Base-by-base conservation (phyloP, 2,888 invertebrate species). In the Spilosoma lubricipeda region DNA sequence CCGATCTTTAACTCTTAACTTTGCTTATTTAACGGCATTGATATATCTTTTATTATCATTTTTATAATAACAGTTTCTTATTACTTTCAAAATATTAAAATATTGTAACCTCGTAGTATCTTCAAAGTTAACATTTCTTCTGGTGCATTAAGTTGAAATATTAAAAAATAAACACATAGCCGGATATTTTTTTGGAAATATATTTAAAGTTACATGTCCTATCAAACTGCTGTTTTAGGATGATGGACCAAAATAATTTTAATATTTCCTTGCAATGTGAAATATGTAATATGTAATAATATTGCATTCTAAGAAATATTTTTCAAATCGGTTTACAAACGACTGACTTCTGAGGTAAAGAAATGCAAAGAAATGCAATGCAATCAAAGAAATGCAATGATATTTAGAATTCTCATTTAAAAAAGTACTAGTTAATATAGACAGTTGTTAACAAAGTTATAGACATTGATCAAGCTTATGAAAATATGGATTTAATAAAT, bases 21-120 rank as follows among this genome's bases (percentile, higher is more conserved):
- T 65, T 70, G 68, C 74, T 82, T 80, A 77, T 72, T 74, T 74
- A 76, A 76, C 72, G 71, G 73, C 64, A 73, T 82, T 73, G 71
- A 73, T 78, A 80, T 74, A 67, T 67, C 65, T 73, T 78, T 64
- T 74, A 78, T 71, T 70, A 73, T 56, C 68, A 67, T 67, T 73
- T 48, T 39, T 39, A 68, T 23, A 52, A 23, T 30, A 48, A 45
- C 15, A 15, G 15, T 15, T 59, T 59, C n/a, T 59, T 8, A 59
- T 27, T 59, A 27, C 15, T 59, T 4, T 56, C 3, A 63, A 59
- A 13, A n/a, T 59, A 4, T 27, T 30, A 11, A 30, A 59, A 7
- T 27, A 59, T 59, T 30, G 27, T 1, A 27, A 59, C 13, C 2
- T 63, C 7, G 2, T 18, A 27, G 27, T 30, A 63, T 2, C 5